A percentile compares a stretch with the other conserved stretches of the same genome.
phyloP scores from a whole-genome alignment of 2,797 vertebrate genomes.

The Halcyon chelicuti region DNA sequence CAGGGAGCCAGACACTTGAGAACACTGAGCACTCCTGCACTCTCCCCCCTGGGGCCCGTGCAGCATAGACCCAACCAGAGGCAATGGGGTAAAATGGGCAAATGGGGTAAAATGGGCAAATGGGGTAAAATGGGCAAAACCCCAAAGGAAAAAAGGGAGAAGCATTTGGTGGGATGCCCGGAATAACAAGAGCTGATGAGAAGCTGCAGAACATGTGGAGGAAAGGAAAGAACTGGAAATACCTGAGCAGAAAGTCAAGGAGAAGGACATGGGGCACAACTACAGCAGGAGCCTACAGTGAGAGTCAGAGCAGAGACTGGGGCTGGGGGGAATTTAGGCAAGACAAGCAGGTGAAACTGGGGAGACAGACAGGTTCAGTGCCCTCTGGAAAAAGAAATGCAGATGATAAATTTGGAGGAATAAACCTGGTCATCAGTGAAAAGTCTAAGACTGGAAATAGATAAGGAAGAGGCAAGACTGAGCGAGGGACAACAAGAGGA shows the following conservation, averaged over 20 bases:
- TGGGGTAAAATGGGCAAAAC: background rate
- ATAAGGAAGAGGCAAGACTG: background rate
- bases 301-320: accelerated
- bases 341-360: background rate
- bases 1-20: background rate
- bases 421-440: background rate
- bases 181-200: background rate
- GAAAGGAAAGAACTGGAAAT: background rate
- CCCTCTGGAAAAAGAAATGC: background rate
- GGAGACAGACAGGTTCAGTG: background rate
- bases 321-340: background rate
- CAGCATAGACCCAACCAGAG: background rate
- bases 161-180: background rate
- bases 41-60: background rate
- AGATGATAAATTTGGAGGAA: background rate
- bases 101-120: too few relatives aligned
- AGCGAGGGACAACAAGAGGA: background rate
- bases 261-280: background rate
- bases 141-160: background rate
- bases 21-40: background rate
- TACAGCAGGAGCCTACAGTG: background rate
- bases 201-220: background rate
- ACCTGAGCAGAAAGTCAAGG: background rate
- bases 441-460: background rate
- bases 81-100: background rate